phyloP scores from a whole-genome alignment of 1,140 invertebrate species.

The Trinorchestia longiramus region DNA sequence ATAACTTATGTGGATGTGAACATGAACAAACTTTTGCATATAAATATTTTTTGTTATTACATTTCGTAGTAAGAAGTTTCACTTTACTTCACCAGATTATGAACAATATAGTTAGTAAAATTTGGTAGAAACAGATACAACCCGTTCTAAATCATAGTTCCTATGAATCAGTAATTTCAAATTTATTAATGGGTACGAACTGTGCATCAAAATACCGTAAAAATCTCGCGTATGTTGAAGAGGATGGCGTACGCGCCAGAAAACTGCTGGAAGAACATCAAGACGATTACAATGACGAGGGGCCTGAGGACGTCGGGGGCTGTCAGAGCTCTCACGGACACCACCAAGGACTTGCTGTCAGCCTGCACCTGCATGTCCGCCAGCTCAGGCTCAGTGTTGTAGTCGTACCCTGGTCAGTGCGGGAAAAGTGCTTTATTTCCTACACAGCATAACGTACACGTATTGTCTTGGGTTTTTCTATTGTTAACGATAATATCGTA shows the following conservation, averaged over 20 bases:
- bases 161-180: neutral
- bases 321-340: conserved; percentile 76
- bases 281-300: conserved; percentile 81
- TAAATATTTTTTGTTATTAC: neutral
- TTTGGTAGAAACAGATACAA: too few species aligned
- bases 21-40: neutral
- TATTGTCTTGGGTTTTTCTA: too few species aligned
- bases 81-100: too few species aligned
- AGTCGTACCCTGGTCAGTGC: neutral
- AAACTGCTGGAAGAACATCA: conserved; percentile 95
- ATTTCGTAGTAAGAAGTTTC: too few species aligned
- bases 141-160: too few species aligned
- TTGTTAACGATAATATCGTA: too few species aligned
- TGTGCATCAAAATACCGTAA: conserved; percentile 70
- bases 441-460: too few species aligned
- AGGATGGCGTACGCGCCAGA: conserved; percentile 93
- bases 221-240: conserved; percentile 90
- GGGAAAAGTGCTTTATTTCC: too few species aligned
- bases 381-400: conserved; percentile 25
- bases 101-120: too few species aligned
- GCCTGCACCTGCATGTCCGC: neutral
- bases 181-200: neutral
- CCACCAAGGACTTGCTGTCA: conserved; percentile 46
- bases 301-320: conserved; percentile 79
- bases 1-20: too few species aligned